Evolutionary conservation across 2,797 vertebrate species (phyloP).

Genomic region (Mormyrus proboscirostris): DNA sequence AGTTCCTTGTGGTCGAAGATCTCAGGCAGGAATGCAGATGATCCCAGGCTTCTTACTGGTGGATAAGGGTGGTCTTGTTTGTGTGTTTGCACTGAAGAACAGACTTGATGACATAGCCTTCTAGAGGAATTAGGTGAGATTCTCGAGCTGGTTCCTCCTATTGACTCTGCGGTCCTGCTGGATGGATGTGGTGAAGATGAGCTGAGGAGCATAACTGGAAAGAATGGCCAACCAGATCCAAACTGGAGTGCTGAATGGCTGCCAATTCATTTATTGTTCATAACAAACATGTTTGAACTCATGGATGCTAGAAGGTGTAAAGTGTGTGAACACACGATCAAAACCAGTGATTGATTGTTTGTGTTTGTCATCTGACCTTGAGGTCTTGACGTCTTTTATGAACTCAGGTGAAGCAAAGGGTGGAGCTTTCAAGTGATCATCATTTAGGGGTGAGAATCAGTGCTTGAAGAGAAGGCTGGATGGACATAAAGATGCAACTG

Average conservation of each 20-base stretch:
- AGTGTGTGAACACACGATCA: not conserved
- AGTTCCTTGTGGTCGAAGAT: not conserved
- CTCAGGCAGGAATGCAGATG: not conserved
- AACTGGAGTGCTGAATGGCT: not conserved
- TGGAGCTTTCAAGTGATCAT: not conserved
- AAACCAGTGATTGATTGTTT: not conserved
- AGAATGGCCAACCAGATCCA: not conserved
- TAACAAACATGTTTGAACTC: not conserved
- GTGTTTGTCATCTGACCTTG: not conserved
- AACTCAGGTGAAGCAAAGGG: not conserved
- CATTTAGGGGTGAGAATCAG: not conserved
- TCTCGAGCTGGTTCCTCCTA: not conserved
- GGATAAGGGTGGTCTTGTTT: not conserved
- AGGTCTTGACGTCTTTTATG: not conserved
- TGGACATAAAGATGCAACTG: not conserved
- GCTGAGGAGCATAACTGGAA: not conserved
- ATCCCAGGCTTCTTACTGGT: too few species aligned
- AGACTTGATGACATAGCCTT: not conserved
- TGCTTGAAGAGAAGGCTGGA: not conserved
- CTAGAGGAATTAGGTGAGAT: not conserved
- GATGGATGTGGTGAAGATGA: not conserved
- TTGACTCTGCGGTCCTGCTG: not conserved
- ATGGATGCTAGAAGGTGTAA: not conserved
- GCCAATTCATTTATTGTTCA: not conserved
- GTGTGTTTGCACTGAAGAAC: not conserved